Evolutionary conservation across 2,888 invertebrate genomes (phyloP).

Genomic region (Rhorus exstirpatorius): DNA sequence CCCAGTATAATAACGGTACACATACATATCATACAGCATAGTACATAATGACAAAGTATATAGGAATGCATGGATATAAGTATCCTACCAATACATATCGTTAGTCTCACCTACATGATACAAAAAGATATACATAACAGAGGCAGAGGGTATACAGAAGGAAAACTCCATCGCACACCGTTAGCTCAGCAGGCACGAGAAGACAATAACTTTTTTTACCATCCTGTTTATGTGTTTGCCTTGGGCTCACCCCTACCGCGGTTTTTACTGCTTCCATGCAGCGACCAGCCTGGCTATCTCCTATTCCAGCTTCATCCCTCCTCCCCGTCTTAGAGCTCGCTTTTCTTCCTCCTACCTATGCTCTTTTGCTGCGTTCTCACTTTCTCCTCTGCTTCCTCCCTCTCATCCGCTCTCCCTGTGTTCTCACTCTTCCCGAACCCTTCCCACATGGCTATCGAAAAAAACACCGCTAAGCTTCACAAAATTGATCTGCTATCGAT

Average conservation of each 20-base stretch:
- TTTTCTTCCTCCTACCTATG: neutral
- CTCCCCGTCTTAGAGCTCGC: conserved; percentile 15
- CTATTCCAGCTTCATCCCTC: conserved; percentile 32
- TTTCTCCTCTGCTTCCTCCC: too few species aligned
- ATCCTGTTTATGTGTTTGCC: conserved; percentile 69
- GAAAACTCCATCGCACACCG: conserved; percentile 60
- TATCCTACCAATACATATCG: conserved; percentile 55
- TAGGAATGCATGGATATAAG: conserved; percentile 9
- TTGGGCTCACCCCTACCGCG: conserved; percentile 40
- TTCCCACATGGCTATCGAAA: too few species aligned
- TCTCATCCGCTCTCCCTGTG: too few species aligned
- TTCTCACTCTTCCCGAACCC: too few species aligned
- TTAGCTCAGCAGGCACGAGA: conserved; percentile 31
- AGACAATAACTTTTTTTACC: conserved; percentile 75
- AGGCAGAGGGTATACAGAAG: conserved; percentile 15
- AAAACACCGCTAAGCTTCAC: neutral
- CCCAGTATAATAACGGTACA: conserved; percentile 74
- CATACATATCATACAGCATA: conserved; percentile 31
- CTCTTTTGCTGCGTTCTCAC: neutral
- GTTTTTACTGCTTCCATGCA: conserved; percentile 59
- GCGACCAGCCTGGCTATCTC: conserved; percentile 40
- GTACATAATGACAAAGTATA: neutral
- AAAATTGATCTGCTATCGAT: conserved; percentile 20
- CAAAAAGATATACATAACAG: neutral
- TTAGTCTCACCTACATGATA: conserved; percentile 35